Conservation (phyloP, 2,888 invertebrate species). For the Psylliodes chrysocephalus region DNA sequence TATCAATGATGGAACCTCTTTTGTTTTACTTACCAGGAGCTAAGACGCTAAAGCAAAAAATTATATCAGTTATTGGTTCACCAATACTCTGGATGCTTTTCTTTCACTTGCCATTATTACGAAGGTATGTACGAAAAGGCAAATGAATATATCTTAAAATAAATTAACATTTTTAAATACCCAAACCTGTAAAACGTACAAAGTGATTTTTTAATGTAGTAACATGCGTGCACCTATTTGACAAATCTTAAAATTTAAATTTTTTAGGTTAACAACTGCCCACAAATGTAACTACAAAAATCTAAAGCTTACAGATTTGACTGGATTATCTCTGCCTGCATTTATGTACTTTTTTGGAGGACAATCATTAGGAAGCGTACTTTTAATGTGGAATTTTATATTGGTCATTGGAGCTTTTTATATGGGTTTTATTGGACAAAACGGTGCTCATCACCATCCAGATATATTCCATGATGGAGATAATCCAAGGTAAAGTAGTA, state of each 20-base stretch:
- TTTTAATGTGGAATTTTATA: slow-evolving; percentile 72
- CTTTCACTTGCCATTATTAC: slow-evolving; percentile 60
- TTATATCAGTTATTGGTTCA: slow-evolving; percentile 67
- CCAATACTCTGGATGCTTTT: slow-evolving; percentile 57
- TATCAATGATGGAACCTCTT: slow-evolving; percentile 74
- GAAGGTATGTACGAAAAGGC: slow-evolving; percentile 64
- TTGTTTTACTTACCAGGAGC: slow-evolving; percentile 72
- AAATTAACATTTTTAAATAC: too few species aligned
- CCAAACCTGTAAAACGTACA: too few species aligned
- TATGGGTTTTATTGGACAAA: slow-evolving; percentile 74
- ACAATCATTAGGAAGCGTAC: background rate
- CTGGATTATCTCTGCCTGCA: slow-evolving; percentile 61
- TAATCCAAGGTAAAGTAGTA: slow-evolving; percentile 69
- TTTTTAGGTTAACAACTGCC: too few species aligned
- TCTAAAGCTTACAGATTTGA: slow-evolving; percentile 56
- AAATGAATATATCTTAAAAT: too few species aligned
- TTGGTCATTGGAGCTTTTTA: slow-evolving; percentile 71
- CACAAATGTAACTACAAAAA: slow-evolving; percentile 30
- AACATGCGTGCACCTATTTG: too few species aligned
- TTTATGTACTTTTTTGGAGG: slow-evolving; percentile 20
- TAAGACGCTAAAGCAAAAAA: slow-evolving; percentile 67
- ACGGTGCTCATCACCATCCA: slow-evolving; percentile 84
- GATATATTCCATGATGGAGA: slow-evolving; percentile 85
- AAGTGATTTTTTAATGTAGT: too few species aligned
- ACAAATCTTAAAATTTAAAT: too few species aligned